phyloP scores from a whole-genome alignment of 1,140 invertebrate genomes.

The Psix sp. region DNA sequence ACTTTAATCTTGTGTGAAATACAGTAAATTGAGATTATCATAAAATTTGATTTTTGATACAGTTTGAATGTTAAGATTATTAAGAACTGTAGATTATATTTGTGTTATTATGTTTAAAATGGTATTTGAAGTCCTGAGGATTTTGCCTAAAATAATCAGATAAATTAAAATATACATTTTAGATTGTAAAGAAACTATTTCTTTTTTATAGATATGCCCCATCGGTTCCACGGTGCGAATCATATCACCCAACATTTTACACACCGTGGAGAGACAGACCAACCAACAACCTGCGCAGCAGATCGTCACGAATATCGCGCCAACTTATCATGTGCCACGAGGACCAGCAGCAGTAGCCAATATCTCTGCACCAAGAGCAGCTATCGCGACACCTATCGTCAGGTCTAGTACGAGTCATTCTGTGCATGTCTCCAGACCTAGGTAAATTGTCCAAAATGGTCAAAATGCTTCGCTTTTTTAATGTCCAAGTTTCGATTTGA shows the following conservation, averaged over 20 bases:
- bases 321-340: constrained; percentile 75
- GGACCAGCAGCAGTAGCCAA: constrained; percentile 78
- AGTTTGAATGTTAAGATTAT: no score
- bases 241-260: constrained; percentile 71
- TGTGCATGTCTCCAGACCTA: constrained; percentile 65
- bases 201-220: constrained; percentile 67
- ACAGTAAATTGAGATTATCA: no score
- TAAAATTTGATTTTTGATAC: no score
- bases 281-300: constrained; percentile 66
- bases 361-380: constrained; percentile 76
- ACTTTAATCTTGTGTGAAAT: no score
- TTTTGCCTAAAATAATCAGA: constrained; percentile 8
- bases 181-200: constrained; percentile 1
- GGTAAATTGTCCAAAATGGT: no score
- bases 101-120: constrained; percentile 2
- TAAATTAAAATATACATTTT: neutral
- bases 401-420: constrained; percentile 67
- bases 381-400: constrained; percentile 76
- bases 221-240: constrained; percentile 72
- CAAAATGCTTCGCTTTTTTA: no score
- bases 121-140: neutral
- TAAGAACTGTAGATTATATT: neutral
- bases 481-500: no score
- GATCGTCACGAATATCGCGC: constrained; percentile 69
- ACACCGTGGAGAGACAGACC: constrained; percentile 70